These are phyloP conservation scores for Spongilla lacustris DNA, from an alignment of 37 sponge, comb jelly and placozoan genomes.

Conservation along the genomic window DNA sequence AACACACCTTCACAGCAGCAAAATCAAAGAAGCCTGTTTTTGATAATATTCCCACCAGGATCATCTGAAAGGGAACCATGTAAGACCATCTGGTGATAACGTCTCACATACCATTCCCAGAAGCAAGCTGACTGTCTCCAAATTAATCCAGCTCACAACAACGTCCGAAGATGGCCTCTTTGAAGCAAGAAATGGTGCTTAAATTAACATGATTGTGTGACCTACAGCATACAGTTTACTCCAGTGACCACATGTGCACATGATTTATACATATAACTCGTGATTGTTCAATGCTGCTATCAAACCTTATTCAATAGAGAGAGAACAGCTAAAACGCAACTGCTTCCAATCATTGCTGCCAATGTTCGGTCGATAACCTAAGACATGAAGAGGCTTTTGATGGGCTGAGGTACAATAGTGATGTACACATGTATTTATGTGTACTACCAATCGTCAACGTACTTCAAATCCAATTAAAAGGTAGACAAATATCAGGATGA, in stretches of 20 bases:
- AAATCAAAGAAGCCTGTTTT: conserved; percentile 97
- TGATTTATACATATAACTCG: background rate
- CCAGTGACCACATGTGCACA: background rate
- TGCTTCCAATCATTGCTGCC: conserved; percentile 91
- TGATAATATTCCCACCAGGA: conserved; percentile 91
- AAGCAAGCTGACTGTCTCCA: conserved; percentile 92
- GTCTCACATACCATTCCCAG: conserved; percentile 88
- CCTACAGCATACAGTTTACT: background rate
- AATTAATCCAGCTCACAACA: conserved; percentile 84
- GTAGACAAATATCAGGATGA: conserved; percentile 78
- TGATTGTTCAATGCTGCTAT: background rate
- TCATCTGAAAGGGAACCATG: conserved; percentile 74
- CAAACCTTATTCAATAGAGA: conserved; percentile 76
- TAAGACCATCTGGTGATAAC: background rate
- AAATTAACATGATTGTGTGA: background rate
- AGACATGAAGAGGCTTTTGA: background rate
- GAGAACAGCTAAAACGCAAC: conserved; percentile 63
- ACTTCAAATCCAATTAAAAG: conserved; percentile 90
- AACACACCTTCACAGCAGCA: conserved; percentile 86
- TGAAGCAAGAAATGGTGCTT: background rate
- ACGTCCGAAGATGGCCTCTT: conserved; percentile 80
- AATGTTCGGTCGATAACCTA: conserved; percentile 84
- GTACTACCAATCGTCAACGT: background rate
- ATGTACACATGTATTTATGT: background rate
- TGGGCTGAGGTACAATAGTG: background rate